Conservation (phyloP, 2,113 vertebrate genomes). For the Sinocyclocheilus grahami region DNA sequence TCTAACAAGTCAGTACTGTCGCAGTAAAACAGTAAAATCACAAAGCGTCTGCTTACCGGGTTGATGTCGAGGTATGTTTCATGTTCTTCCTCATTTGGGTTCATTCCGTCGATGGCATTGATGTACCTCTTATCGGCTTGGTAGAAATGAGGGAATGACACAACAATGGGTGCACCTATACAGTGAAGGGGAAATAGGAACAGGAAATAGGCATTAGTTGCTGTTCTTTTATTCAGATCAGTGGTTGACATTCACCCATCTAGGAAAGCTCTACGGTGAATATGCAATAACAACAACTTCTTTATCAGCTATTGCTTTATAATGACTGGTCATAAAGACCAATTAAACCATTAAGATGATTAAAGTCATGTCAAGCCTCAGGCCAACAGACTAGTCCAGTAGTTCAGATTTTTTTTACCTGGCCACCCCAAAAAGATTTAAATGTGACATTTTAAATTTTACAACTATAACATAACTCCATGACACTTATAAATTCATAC, state of each 20-base stretch:
- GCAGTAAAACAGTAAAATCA: neutral
- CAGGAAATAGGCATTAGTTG: constrained; percentile 37
- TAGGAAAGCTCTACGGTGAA: neutral
- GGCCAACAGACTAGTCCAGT: neutral
- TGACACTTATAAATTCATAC: neutral
- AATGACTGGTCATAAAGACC: neutral
- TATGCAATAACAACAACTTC: neutral
- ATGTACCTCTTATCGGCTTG: constrained; percentile 85
- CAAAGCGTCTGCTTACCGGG: constrained; percentile 77
- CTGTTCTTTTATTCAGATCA: neutral
- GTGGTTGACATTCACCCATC: neutral
- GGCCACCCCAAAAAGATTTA: neutral
- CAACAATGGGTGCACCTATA: constrained; percentile 90
- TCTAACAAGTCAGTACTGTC: constrained; percentile 1
- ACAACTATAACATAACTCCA: neutral
- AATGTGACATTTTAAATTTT: neutral
- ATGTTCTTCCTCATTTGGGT: constrained; percentile 88
- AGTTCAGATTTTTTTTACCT: neutral
- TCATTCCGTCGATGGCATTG: constrained; percentile 84
- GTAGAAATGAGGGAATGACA: constrained; percentile 97
- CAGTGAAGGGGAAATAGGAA: constrained; percentile 44
- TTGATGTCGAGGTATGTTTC: constrained; percentile 94
- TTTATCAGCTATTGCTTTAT: constrained; percentile 12
- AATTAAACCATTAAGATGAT: neutral
- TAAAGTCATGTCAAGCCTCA: neutral